phyloP scores from a whole-genome alignment of 2,888 invertebrate species.

The Drosophila lutescens region DNA sequence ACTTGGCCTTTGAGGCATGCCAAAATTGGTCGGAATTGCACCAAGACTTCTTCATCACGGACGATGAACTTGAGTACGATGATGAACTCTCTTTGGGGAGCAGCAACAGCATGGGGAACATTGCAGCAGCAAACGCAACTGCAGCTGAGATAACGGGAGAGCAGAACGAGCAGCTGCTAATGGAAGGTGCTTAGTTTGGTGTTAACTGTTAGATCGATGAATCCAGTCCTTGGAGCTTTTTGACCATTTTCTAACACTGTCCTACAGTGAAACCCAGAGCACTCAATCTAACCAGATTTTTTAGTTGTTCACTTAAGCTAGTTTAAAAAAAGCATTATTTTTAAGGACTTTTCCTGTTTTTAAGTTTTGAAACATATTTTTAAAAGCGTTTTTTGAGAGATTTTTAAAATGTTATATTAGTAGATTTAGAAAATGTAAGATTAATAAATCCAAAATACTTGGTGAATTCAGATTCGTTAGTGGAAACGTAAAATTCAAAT shows the following conservation, averaged over 20 bases:
- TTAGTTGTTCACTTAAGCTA: no score
- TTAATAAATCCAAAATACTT: no score
- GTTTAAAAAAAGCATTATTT: not conserved
- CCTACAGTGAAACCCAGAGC: not conserved
- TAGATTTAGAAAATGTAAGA: no score
- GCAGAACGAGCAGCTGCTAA: constrained; percentile 81
- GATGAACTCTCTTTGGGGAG: constrained; percentile 63
- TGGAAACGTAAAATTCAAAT: no score
- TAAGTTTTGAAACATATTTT: not conserved
- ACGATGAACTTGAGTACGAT: constrained; percentile 78
- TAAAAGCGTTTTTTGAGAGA: not conserved
- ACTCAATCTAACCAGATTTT: no score
- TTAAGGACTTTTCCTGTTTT: no score
- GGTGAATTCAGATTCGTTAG: no score
- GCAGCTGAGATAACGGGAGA: constrained; percentile 22
- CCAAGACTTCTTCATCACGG: constrained; percentile 64
- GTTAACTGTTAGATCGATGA: constrained; percentile 9
- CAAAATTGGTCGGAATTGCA: constrained; percentile 49
- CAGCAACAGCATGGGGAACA: constrained; percentile 13
- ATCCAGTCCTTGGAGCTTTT: not conserved
- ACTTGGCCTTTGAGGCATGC: constrained; percentile 64
- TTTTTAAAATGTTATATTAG: no score
- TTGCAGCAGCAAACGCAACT: constrained; percentile 4
- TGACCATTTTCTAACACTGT: not conserved
- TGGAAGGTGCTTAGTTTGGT: constrained; percentile 74